Conservation (phyloP, 2,888 invertebrate species). For the Philaethria dido region DNA sequence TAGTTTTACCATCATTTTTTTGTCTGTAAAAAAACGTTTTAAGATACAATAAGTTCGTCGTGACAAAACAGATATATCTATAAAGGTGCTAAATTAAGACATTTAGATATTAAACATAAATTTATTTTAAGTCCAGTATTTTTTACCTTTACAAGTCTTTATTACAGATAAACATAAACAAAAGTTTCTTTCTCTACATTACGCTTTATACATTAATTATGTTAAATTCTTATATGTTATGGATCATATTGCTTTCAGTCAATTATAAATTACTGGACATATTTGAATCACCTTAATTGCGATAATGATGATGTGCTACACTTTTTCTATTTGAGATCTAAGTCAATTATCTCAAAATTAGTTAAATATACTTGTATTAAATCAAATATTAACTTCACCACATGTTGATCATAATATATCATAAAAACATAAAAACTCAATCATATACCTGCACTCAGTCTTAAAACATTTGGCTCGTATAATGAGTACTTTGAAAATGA, state of each 20-base stretch:
- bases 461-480: conserved; percentile 81
- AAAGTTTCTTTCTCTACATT: conserved; percentile 27
- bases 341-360: conserved; percentile 25
- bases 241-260: conserved; percentile 38
- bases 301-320: conserved; percentile 9
- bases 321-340: conserved; percentile 28
- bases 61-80: conserved; percentile 33
- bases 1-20: conserved; percentile 29
- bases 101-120: conserved; percentile 64
- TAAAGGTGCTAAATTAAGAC: conserved; percentile 58
- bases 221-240: conserved; percentile 28
- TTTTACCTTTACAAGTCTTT: conserved; percentile 51
- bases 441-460: conserved; percentile 77
- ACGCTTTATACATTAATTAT: conserved; percentile 28
- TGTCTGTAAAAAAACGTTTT: conserved; percentile 36
- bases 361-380: conserved; percentile 9
- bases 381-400: conserved; percentile 22
- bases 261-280: conserved; percentile 35
- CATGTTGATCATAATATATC: conserved; percentile 35
- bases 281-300: conserved; percentile 22
- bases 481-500: conserved; percentile 68
- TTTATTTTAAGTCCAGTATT: conserved; percentile 70
- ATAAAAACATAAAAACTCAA: conserved; percentile 57
- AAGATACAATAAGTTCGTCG: conserved; percentile 20
- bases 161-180: conserved; percentile 25